Evolutionary conservation across 1,140 invertebrate genomes (phyloP).

Genomic region (Arctopsyche grandis): DNA sequence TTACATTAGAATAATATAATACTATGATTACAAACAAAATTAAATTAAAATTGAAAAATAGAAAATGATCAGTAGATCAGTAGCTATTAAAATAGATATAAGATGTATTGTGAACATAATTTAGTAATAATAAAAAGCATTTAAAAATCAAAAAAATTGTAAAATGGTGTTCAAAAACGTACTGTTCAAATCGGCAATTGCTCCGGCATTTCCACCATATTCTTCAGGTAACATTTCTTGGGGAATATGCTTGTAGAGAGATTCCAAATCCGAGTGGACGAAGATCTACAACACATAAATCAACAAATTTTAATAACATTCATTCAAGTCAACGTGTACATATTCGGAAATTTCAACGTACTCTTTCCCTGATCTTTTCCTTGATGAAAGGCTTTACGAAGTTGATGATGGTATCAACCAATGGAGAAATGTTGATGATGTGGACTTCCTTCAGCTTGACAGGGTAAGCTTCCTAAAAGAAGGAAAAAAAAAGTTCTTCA

Average conservation of each 20-base stretch:
- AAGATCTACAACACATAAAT: slow-evolving; percentile 76
- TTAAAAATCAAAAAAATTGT: too few relatives aligned
- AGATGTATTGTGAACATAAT: too few relatives aligned
- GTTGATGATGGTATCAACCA: slow-evolving; percentile 83
- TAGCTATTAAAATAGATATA: too few relatives aligned
- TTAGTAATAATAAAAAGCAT: too few relatives aligned
- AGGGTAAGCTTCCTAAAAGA: slow-evolving; percentile 80
- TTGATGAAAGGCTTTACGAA: slow-evolving; percentile 87
- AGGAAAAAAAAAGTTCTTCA: too few relatives aligned
- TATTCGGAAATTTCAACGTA: slow-evolving; percentile 53
- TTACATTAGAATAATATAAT: too few relatives aligned
- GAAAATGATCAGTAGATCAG: too few relatives aligned
- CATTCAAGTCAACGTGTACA: neutral
- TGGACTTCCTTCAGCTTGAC: slow-evolving; percentile 87
- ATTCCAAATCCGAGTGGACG: slow-evolving; percentile 78
- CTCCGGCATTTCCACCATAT: slow-evolving; percentile 80
- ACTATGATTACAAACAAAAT: too few relatives aligned
- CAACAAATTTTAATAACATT: too few relatives aligned
- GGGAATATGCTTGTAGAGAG: slow-evolving; percentile 80
- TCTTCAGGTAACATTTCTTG: slow-evolving; percentile 81
- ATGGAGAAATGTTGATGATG: slow-evolving; percentile 82
- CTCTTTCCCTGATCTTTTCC: slow-evolving; percentile 83
- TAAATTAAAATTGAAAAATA: too few relatives aligned
- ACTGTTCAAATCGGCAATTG: slow-evolving; percentile 77
- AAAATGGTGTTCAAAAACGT: too few relatives aligned